Evolutionary conservation across 2,797 vertebrate genomes (phyloP), one percentile per base, ranked within the genome.

Genomic region (Schizopygopsis malacanthus): DNA sequence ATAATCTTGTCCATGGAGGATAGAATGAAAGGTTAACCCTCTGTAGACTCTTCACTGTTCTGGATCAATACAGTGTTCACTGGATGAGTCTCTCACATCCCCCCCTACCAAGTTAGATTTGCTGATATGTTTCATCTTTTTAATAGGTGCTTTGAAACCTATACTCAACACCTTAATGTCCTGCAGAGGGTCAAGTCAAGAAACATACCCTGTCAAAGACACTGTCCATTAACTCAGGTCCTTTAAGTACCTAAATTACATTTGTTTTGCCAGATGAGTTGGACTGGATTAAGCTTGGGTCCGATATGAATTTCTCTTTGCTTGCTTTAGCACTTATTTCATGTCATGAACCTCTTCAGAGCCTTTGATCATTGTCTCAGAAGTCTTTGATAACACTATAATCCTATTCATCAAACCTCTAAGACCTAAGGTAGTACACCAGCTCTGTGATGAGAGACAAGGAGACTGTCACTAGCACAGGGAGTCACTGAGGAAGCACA

Each of bases 1-100:
- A 81, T 93, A 93, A 94, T 93, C 92, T 92, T 76, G 87, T 91
- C 90, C 87, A 85, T 78, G 88, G 90, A 89, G 88, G 86, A 91
- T 92, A 87, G 92, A 92, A 93, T 91, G 88, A 90, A 93, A 43
- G 45, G 78, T 87, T 90, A 85, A 91, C 12, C 54, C 77, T 86
- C 85, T 79, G 86, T 91, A 89, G 90, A 89, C 81, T 85, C 79
- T 87, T 61, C 61, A 84, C 37, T 85, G 82, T 83, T 82, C 86
- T 90, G 89, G 90, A 93, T 94, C 92, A 89, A 92, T 93, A 89
- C 76, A 52, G 56, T 81, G 41, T 65, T 76, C 87, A 76, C 50
- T 61, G 52, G 39, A 63, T 56, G 56, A 80, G 61, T 41, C 86
- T 84, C 56, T 84, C 71, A 85, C 82, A 75, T 86, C 81, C 59